Evolutionary conservation across 92 coral and sea anemone species (phyloP), one percentile per base, ranked within the genome.

Genomic region (Phenganax stokvisi): DNA sequence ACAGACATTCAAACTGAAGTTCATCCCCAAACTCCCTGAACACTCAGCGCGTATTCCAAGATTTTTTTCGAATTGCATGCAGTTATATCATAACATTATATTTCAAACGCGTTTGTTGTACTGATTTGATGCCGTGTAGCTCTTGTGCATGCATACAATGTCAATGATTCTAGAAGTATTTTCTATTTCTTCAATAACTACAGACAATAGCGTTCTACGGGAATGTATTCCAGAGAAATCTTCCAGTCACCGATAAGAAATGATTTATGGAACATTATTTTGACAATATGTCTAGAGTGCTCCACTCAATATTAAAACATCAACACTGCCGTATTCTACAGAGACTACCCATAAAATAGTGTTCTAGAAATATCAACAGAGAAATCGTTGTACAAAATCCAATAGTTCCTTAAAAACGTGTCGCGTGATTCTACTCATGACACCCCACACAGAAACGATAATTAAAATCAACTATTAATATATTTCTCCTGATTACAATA

Each of bases 171-270:
- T 68, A 37, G 73, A 68, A 20, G 47, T 11, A 68, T 29, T 68
- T 16, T 8, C 27, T 11, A 37, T 5, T 37, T 37, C 5, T 37
- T 64, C 17, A n/a, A 6, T 2, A n/a, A 68, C 3, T 68, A 6
- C 53, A 6, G 54, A 68, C 73, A 68, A 68, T 64, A 64, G 70
- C 70, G 47, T 25, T 16, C 73, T 68, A 64, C 15, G 30, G 52
- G 54, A 68, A 7, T 30, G 13, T 30, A 3, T 68, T 68, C 73
- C 73, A 68, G 73, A 68, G 53, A 10, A 37, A 68, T 68, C 73
- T 68, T 30, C 73, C n/a, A 13, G 11, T 2, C 47, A 20, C 12
- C 73, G 54, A 30, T 68, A 51, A 29, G 54, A 53, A 68, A 29
- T 12, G 13, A 61, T 61, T 25, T 53, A 28, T 16, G 30, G 47